phyloP scores from a whole-genome alignment of 1,140 invertebrate genomes.

The Penaeus indicus region DNA sequence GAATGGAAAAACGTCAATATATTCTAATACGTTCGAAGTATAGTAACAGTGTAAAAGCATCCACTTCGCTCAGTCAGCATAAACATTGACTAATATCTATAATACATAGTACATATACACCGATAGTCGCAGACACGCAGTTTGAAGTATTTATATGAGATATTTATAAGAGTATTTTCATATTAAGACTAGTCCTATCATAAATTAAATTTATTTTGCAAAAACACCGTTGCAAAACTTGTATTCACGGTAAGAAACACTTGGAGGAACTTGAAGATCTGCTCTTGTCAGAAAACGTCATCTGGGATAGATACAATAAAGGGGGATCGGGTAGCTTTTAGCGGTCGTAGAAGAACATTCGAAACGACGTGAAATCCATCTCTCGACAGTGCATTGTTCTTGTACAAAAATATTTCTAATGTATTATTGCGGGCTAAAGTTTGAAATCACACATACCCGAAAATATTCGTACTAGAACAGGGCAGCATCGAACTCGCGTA shows the following conservation, averaged over 20 bases:
- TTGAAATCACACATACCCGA: slow-evolving; percentile 36
- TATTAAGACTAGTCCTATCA: slow-evolving; percentile 59
- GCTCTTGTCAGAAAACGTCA: slow-evolving; percentile 41
- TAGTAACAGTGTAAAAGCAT: not conserved
- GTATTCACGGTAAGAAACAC: slow-evolving; percentile 54
- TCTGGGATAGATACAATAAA: slow-evolving; percentile 19
- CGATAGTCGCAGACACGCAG: slow-evolving; percentile 56
- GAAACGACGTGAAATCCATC: not conserved
- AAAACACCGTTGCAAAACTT: slow-evolving; percentile 59
- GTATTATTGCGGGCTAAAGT: slow-evolving; percentile 34
- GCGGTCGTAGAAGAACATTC: slow-evolving; percentile 4
- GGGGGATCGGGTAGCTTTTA: not conserved
- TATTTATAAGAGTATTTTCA: slow-evolving; percentile 36
- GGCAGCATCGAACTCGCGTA: not conserved
- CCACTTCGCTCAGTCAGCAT: slow-evolving; percentile 35
- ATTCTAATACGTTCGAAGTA: not conserved
- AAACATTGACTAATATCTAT: slow-evolving; percentile 56
- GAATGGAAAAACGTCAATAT: not conserved
- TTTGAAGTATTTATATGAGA: slow-evolving; percentile 55
- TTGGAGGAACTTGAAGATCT: slow-evolving; percentile 62
- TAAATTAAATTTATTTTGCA: slow-evolving; percentile 59
- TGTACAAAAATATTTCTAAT: slow-evolving; percentile 15
- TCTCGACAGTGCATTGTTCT: slow-evolving; percentile 36
- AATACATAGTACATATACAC: slow-evolving; percentile 54
- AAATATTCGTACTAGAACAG: slow-evolving; percentile 30